Evolutionary conservation across 1,140 invertebrate species (phyloP), one percentile per base, ranked within the genome.

Genomic region (Drosophila auraria): DNA sequence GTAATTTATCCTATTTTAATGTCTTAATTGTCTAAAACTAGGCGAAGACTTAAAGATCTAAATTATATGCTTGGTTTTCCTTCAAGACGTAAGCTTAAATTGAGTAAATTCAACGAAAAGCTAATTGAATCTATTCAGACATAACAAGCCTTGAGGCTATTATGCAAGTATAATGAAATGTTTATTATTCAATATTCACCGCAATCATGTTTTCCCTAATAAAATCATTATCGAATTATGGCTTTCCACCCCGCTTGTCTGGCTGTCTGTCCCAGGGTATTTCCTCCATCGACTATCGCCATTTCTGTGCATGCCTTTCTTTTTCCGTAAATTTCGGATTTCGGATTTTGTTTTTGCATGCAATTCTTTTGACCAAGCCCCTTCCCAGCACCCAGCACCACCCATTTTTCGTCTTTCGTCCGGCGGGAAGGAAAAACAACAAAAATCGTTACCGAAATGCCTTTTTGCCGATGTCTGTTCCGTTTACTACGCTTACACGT

Each of bases 341-440:
- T 76, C 9, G 30, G 47, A 17, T 49, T 76, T 76, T 40, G 17
- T 77, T 77, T 78, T 78, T 60, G 75, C 75, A 78, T 78, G 75
- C 75, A 78, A 78, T 78, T 78, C 64, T 77, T 57, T 78, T 78
- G 75, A 56, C 75, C 75, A 78, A 78, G 65, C 64, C 56, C 65
- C 65, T 40, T 50, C 65, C 65, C 58, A 50, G 65, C 58, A 38
- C 65, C 71, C 69, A 60, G 71, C 54, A 74, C 71, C 71, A 74
- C 71, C 71, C 71, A 73, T 74, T 58, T 58, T 70, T 44, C 15
- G 49, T 38, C 44, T 58, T 54, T 58, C 45, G 66, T 71, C 36
- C 70, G 70, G 66, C 33, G 53, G 17, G 4, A 38, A 38, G 23
- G 47, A 49, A 58, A 73, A 30, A 30, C 27, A 30, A 73, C 56